Percentiles rank a stretch among this genome's conserved stretches.
Evolutionary conservation across 1,140 invertebrate species (phyloP).

Genomic region (Grapholita molesta): DNA sequence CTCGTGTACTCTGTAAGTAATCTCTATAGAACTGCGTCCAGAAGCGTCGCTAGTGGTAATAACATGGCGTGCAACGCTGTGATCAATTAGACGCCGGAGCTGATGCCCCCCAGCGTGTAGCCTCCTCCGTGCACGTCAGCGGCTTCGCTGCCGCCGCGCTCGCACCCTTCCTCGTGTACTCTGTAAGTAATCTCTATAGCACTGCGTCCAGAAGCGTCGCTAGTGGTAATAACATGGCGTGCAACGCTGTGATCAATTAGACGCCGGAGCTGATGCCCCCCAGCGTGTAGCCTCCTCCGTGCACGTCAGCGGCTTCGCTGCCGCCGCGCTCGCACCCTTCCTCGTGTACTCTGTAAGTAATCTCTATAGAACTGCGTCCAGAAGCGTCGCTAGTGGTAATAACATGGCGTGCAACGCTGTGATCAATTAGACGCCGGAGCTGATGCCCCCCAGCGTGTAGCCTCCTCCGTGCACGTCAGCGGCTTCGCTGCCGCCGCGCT

Average conservation of each 20-base stretch:
- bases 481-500: no score
- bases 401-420: no score
- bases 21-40: no score
- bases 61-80: constrained; percentile 50
- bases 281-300: constrained; percentile 80
- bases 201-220: no score
- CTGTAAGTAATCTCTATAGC: constrained; percentile 19
- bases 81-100: constrained; percentile 51
- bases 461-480: no score
- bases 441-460: no score
- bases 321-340: constrained; percentile 19
- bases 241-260: constrained; percentile 46
- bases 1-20: constrained; percentile 24
- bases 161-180: constrained; percentile 25
- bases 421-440: no score
- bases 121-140: constrained; percentile 77
- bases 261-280: constrained; percentile 76
- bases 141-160: constrained; percentile 35
- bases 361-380: neutral
- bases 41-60: no score
- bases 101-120: constrained; percentile 81
- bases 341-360: constrained; percentile 24
- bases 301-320: constrained; percentile 67
- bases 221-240: constrained; percentile 62
- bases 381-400: no score